phyloP scores from a whole-genome alignment of 2,888 invertebrate species.

The Chloromyia formosa region DNA sequence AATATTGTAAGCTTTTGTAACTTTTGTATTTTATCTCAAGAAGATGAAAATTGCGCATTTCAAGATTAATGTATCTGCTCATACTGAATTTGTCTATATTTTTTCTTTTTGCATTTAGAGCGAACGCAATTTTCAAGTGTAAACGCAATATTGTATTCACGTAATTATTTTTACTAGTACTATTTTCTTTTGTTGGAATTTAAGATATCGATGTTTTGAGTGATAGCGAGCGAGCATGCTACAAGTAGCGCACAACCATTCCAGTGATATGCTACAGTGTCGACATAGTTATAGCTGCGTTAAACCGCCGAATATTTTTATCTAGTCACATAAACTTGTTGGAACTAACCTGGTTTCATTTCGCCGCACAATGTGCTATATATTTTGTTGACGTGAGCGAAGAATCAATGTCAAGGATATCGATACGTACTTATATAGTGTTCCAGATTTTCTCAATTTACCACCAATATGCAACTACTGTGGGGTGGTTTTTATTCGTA shows the following conservation, averaged over 20 bases:
- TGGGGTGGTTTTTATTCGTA: background rate
- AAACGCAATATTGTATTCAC: too few species aligned
- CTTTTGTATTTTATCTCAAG: background rate
- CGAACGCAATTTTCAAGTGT: too few species aligned
- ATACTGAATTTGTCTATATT: too few species aligned
- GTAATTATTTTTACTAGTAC: too few species aligned
- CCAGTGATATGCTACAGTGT: too few species aligned
- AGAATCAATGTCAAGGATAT: conserved; percentile 37
- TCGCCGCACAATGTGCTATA: background rate
- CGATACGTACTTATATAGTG: background rate
- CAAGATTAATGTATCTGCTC: background rate
- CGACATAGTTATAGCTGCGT: too few species aligned
- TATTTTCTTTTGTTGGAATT: too few species aligned
- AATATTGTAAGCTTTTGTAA: conserved; percentile 8
- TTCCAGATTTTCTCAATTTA: conserved; percentile 4
- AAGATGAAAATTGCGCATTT: background rate
- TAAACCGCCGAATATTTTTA: background rate
- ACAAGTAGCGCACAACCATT: too few species aligned
- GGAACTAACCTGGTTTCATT: conserved; percentile 30
- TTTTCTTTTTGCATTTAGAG: too few species aligned
- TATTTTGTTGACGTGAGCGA: background rate
- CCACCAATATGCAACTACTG: background rate
- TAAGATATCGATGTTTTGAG: too few species aligned
- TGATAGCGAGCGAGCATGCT: too few species aligned
- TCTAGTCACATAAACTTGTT: conserved; percentile 28